A percentile compares a stretch with the other conserved stretches of the same genome.
Conservation (phyloP, 2,888 invertebrate genomes). For the Drosophila birchii region DNA sequence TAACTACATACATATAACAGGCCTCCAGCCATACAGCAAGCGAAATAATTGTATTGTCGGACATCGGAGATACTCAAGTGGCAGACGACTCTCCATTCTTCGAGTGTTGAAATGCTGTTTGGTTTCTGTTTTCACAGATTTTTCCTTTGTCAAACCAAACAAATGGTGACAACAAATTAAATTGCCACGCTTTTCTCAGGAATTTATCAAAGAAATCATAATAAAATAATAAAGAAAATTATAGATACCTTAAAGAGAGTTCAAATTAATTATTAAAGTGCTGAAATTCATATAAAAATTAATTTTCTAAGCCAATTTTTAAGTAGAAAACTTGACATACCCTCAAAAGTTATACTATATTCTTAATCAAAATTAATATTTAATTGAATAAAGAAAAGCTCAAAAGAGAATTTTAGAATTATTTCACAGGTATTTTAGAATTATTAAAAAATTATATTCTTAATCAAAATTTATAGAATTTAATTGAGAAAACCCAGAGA, state of each 20-base stretch:
- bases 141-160: neutral
- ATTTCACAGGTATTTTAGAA: no score
- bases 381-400: neutral
- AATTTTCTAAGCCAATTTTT: no score
- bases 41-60: constrained; percentile 23
- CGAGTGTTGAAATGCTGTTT: constrained; percentile 12
- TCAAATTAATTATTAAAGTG: neutral
- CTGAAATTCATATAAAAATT: neutral
- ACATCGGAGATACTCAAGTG: constrained; percentile 29
- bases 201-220: neutral
- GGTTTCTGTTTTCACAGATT: constrained; percentile 3
- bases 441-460: no score
- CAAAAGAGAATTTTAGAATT: no score
- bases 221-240: neutral
- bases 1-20: constrained; percentile 23
- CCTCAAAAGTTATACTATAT: no score
- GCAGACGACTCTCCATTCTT: constrained; percentile 5
- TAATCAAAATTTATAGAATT: no score
- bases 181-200: neutral
- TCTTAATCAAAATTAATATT: no score
- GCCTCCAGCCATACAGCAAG: constrained; percentile 14
- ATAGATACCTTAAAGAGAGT: neutral
- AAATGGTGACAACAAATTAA: neutral
- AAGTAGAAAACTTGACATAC: no score
- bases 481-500: neutral